Conservation (phyloP, 1,140 invertebrate species). For the Papilio helenus region DNA sequence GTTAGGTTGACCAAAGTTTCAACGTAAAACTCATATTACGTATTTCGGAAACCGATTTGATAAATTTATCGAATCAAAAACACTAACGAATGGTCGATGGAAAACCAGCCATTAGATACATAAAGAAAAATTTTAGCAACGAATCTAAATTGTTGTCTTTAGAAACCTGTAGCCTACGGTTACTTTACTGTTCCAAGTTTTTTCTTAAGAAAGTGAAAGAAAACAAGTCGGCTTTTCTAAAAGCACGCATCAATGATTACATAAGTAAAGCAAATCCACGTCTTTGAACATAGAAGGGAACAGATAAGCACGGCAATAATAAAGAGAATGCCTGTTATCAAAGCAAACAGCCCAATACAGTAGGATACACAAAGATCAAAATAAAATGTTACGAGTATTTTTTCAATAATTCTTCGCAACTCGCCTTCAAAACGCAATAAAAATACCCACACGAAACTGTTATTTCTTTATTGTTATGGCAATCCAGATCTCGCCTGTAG, state of each 20-base stretch:
- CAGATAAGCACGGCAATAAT: constrained; percentile 38
- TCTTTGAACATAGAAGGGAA: constrained; percentile 34
- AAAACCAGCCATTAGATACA: too few species aligned
- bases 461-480: constrained; percentile 69
- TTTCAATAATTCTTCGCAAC: constrained; percentile 38
- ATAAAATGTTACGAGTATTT: constrained; percentile 39
- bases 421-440: constrained; percentile 52
- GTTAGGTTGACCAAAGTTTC: too few species aligned
- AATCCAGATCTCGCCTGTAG: constrained; percentile 57
- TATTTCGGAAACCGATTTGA: too few species aligned
- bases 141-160: neutral
- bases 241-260: constrained; percentile 8
- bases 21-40: too few species aligned
- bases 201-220: neutral
- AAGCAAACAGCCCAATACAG: constrained; percentile 40
- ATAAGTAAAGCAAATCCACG: constrained; percentile 30
- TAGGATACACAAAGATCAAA: constrained; percentile 41
- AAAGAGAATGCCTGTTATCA: constrained; percentile 36
- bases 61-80: too few species aligned
- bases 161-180: neutral
- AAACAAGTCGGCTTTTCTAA: neutral
- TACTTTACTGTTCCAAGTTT: neutral
- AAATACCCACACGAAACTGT: constrained; percentile 54
- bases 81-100: too few species aligned
- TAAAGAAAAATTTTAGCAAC: too few species aligned